Evolutionary conservation across 2,888 invertebrate genomes (phyloP).

Genomic region (Dolomedes plantarius): DNA sequence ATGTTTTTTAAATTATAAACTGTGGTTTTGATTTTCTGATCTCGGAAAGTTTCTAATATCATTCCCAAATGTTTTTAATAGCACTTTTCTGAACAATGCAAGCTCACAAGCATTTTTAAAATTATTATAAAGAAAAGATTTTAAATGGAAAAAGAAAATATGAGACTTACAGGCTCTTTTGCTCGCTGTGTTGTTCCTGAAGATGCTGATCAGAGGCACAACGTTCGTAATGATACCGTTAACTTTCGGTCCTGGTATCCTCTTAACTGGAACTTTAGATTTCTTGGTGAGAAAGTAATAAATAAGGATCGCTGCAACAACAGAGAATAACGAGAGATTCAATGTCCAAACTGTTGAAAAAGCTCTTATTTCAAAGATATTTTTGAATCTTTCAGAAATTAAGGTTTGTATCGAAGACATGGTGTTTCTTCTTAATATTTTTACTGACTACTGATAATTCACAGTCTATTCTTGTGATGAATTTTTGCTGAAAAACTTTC

Average conservation of each 20-base stretch:
- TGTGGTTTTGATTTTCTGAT: too few relatives aligned
- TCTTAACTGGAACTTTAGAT: neutral
- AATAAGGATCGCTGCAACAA: neutral
- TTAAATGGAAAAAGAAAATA: too few relatives aligned
- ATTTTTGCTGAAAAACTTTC: too few relatives aligned
- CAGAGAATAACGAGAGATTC: neutral
- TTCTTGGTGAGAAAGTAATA: slow-evolving; percentile 20
- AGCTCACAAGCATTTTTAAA: too few relatives aligned
- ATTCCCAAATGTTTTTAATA: too few relatives aligned
- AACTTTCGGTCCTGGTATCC: slow-evolving; percentile 58
- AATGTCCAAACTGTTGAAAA: slow-evolving; percentile 15
- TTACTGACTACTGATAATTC: too few relatives aligned
- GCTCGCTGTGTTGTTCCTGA: slow-evolving; percentile 53
- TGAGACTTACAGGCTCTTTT: slow-evolving; percentile 55
- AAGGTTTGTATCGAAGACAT: slow-evolving; percentile 4
- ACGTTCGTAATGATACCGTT: slow-evolving; percentile 49
- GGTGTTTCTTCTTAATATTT: neutral
- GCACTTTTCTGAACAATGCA: too few relatives aligned
- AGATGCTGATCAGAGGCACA: slow-evolving; percentile 45
- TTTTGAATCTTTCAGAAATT: slow-evolving; percentile 7
- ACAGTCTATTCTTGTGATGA: too few relatives aligned
- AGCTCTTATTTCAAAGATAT: neutral
- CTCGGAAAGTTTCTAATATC: too few relatives aligned
- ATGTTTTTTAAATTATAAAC: too few relatives aligned
- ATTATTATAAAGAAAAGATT: too few relatives aligned